Conservation (phyloP, 2,113 vertebrate species). For the Cyanoramphus novaezelandiae region DNA sequence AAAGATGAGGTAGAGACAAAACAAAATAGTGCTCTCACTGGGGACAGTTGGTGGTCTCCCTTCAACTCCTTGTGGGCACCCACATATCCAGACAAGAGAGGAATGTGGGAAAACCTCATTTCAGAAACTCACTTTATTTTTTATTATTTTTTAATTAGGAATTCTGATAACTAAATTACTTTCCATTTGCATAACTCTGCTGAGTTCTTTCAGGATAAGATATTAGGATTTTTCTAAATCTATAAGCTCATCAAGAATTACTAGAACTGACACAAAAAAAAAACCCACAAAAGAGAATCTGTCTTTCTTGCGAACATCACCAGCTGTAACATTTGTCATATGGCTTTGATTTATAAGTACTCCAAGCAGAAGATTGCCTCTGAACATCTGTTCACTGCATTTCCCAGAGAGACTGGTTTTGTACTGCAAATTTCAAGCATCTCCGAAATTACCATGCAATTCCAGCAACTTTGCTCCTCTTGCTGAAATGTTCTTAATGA, state of each 20-base stretch:
- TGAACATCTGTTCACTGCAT: constrained; percentile 31
- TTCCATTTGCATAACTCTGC: not conserved
- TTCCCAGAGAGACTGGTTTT: not conserved
- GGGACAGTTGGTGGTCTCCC: not conserved
- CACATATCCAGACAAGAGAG: not conserved
- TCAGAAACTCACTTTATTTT: not conserved
- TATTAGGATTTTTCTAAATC: not conserved
- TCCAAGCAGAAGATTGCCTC: constrained; percentile 5
- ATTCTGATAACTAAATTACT: not conserved
- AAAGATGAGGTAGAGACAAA: not conserved
- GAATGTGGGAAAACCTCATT: not conserved
- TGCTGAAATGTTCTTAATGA: not conserved
- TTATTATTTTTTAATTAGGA: not conserved
- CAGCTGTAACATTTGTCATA: not conserved
- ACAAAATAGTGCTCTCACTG: not conserved
- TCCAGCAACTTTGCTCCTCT: not conserved
- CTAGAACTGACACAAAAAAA: not conserved
- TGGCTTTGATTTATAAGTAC: not conserved
- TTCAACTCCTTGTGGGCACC: not conserved
- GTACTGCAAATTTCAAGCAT: not conserved
- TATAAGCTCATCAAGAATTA: not conserved
- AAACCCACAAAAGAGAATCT: not conserved
- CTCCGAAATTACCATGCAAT: not conserved
- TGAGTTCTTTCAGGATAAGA: not conserved
- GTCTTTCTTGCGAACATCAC: not conserved